Percentiles rank a stretch among this genome's conserved stretches.
These are phyloP conservation scores for Rhynchomys soricoides DNA, from an alignment of 2,113 vertebrate species.

Conservation along the genomic window DNA sequence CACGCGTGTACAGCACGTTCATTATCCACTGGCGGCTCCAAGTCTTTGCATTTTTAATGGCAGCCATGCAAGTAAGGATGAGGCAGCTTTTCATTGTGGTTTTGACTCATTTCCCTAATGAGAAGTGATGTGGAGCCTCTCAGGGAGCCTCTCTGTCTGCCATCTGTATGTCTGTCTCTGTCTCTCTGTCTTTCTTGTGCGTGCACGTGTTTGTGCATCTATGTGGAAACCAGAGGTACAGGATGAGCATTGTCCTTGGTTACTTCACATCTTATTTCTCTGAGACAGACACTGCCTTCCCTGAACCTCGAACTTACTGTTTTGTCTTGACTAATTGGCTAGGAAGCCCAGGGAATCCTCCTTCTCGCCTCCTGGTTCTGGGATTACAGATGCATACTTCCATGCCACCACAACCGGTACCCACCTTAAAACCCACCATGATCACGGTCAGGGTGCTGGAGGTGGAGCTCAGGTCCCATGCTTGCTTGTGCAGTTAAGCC, in stretches of 20 bases:
- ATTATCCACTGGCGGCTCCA: neutral
- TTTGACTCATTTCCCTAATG: neutral
- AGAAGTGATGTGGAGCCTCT: neutral
- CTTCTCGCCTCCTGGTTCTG: neutral
- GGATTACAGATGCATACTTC: neutral
- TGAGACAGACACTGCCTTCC: neutral
- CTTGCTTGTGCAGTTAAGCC: neutral
- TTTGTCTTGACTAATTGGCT: neutral
- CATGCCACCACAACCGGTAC: neutral
- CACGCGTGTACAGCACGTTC: neutral
- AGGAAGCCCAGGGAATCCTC: too few relatives aligned
- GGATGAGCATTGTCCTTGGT: neutral
- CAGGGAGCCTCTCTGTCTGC: neutral
- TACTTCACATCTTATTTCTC: neutral
- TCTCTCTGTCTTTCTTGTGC: neutral
- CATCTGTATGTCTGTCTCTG: neutral
- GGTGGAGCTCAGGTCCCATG: neutral
- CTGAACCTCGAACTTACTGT: neutral
- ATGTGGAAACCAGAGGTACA: neutral
- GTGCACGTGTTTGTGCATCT: neutral
- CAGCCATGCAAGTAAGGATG: neutral
- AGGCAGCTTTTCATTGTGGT: neutral
- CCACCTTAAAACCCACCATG: neutral
- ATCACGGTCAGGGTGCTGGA: neutral
- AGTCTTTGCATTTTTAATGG: neutral